Evolutionary conservation across 2,797 vertebrate genomes (phyloP), one percentile per base, ranked within the genome.

Genomic region (Borostomias antarcticus): DNA sequence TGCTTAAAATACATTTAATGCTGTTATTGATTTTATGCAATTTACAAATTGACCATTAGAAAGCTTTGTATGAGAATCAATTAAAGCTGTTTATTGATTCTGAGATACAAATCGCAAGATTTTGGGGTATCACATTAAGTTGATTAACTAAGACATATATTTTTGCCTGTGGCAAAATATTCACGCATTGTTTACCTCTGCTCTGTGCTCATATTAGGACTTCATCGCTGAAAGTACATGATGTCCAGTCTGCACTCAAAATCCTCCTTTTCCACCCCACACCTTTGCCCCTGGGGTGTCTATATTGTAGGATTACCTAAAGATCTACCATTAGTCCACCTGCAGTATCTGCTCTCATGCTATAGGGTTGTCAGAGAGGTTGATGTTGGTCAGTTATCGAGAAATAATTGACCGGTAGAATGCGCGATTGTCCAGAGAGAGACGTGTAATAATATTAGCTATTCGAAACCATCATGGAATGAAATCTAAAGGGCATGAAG

Each of bases 171-270:
- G 21, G 28, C 19, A 4, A 26, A 61, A 47, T 26, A 66, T 64
- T 75, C 13, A 59, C 58, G 15, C 23, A 10, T 61, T 54, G 64
- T 62, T 56, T 58, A 23, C 53, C 66, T 63, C 17, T 62, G 9
- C 61, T 69, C 32, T 50, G 40, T 64, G 65, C 68, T 19, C 5
- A 66, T 79, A 0, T 67, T 74, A 91, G 89, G 86, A 91, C 64
- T 91, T 91, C 74, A 62, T 89, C 81, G 84, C 86, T 26, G 88
- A 89, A 69, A 90, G 89, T 87, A 75, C 25, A 72, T 29, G 13
- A 52, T 26, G 3, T 45, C 43, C 2, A 3, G 23, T 26, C 17
- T 33, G 29, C 19, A 50, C 19, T 25, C 25, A 23, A 51, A 33
- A 56, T 56, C 9, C 21, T 37, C 21, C 13, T 23, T 9, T 8